Base-by-base conservation (phyloP, 2,113 vertebrate genomes). In the Pao palembangensis region DNA sequence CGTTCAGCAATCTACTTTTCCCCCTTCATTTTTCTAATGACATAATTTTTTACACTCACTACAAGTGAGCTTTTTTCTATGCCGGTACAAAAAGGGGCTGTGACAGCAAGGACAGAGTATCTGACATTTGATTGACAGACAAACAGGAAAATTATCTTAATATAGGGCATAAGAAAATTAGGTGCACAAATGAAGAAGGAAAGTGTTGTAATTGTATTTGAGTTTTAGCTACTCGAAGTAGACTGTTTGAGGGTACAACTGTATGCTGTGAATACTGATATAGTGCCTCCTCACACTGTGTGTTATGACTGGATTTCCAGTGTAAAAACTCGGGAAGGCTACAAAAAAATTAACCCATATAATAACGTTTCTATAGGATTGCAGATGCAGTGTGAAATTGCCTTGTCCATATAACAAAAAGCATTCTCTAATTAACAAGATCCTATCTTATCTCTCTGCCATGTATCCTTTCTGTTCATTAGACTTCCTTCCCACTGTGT, bases 101-200 rank as follows among this genome's bases (percentile, higher is more conserved):
- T 78, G 80, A 74, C 52, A 61, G 71, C 60, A 49, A 28, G 54
- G 71, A 69, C 59, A 19, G 34, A 65, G 58, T 61, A 18, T 25
- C 19, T 63, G 75, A 55, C 69, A 52, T 48, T 68, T 89, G 87
- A 90, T 69, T 85, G 87, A 76, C 69, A 66, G 25, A 53, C 46
- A 20, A 17, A n/a, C n/a, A n/a, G 52, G 61, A 78, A 78, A 76
- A 28, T 71, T 42, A 80, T 77, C 51, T 83, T 79, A 84, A 84
- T 88, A 79, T 85, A 81, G 67, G 80, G 61, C 58, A 61, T 46
- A 53, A 50, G 71, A 50, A 55, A 48, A 50, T 67, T 67, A 50
- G 5, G 25, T 69, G 51, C 46, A 60, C 23, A 70, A 18, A 7
- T 18, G 7, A 7, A 17, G 17, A 14, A 34, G 13, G 61, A 23